Evolutionary conservation across 2,888 invertebrate genomes (phyloP).

Genomic region (Polietes domitor): DNA sequence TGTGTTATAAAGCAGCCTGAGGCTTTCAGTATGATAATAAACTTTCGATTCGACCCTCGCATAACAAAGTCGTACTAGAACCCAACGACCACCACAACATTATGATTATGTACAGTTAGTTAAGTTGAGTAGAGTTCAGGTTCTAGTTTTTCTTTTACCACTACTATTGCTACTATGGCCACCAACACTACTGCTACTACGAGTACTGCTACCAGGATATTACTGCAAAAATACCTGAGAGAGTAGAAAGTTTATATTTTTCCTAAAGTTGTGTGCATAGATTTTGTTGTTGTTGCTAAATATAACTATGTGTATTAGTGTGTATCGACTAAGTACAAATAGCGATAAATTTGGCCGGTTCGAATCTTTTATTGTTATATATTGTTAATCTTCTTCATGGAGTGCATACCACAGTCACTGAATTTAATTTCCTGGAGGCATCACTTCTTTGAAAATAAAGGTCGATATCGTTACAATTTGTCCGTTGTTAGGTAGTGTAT

Average conservation of each 20-base stretch:
- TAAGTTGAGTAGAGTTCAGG: conserved; percentile 37
- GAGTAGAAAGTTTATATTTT: conserved; percentile 50
- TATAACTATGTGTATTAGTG: neutral
- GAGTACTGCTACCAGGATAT: neutral
- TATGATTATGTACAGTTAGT: conserved; percentile 39
- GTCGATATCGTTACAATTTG: too few species aligned
- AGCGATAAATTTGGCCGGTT: too few species aligned
- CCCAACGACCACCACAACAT: conserved; percentile 46
- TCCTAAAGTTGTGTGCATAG: conserved; percentile 17
- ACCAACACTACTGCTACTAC: neutral
- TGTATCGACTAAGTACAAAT: too few species aligned
- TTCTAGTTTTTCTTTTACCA: conserved; percentile 22
- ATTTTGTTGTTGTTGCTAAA: neutral
- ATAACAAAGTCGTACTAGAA: conserved; percentile 6
- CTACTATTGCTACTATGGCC: neutral
- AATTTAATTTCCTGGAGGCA: too few species aligned
- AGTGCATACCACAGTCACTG: too few species aligned
- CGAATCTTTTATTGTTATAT: too few species aligned
- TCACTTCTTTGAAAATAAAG: too few species aligned
- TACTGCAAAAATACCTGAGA: conserved; percentile 50
- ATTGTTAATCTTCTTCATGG: too few species aligned
- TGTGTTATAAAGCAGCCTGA: too few species aligned
- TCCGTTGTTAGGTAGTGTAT: too few species aligned
- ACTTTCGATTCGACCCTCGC: too few species aligned
- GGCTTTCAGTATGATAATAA: too few species aligned